Base-by-base conservation (phyloP, 2,888 invertebrate species). In the Psylliodes chrysocephalus region DNA sequence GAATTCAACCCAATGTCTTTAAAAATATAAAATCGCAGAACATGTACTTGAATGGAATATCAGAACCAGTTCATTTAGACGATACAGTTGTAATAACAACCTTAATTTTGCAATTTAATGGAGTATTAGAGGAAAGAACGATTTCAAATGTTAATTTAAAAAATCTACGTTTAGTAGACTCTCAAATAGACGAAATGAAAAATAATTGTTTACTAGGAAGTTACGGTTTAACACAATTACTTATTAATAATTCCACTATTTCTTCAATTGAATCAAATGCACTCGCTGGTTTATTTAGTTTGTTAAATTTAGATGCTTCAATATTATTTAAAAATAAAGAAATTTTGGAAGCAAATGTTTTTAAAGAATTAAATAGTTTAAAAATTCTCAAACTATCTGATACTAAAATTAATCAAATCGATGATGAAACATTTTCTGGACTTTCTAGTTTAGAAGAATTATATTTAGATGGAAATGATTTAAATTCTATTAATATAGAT, bases 11-110 rank as follows among this genome's bases (percentile, higher is more conserved):
- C 8, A 25, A 63, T 15, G 19, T 53, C 8, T 52, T 46, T 30
- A 22, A 12, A 5, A 51, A 57, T 12, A 18, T 30, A 15, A 52
- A 28, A 4, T 17, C 40, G 1, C 1, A 18, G 12, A 33, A 14
- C 6, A 52, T 63, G 12, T 33, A 28, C 10, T 28, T 63, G 12
- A 63, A 57, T 40, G 51, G 33, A 5, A 46, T 63, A 28, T 57
- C 56, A 2, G 22, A 10, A 5, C 19, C 25, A 3, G 18, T 30
- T 17, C 19, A 52, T 12, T 14, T 59, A 12, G 53, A 57, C 44
- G 18, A 53, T 10, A 25, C 17, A 22, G 19, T 46, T 5, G 25
- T 33, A 7, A 8, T 57, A 1, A 25, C 19, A 8, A 44, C 42
- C 49, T 28, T 63, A 8, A 28, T 7, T 12, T n/a, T 57, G 35